Base-by-base conservation (phyloP, 2,888 invertebrate genomes). In the Euzetes globulus region DNA sequence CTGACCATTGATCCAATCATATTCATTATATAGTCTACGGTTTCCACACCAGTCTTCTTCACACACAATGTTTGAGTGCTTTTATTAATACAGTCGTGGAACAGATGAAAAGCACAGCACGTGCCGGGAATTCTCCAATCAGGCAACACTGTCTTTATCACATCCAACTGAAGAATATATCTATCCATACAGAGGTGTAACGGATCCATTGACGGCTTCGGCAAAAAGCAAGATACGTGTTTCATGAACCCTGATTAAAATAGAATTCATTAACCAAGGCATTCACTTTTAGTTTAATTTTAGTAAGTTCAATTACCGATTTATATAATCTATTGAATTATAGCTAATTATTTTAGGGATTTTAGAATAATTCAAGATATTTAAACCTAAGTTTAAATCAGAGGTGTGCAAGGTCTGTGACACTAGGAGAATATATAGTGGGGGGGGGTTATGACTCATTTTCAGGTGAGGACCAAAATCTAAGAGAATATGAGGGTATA, bases 151-250 rank as follows among this genome's bases (percentile, higher is more conserved):
- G 15, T 19, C 15, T n/a, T 29, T 3, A 65, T 65, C 9, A 65
- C n/a, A n/a, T 72, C 60, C 17, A 72, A 9, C 15, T 63, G 37
- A 17, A 72, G 15, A 2, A 72, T 60, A 37, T 72, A 63, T 22
- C 41, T 63, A 19, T 72, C 72, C 19, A 37, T 63, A 37, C 72
- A 72, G 15, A 47, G 63, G 41, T 72, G 72, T 5, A 72, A 19
- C 2, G 72, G 41, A 17, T 72, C 72, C 37, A 72, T 58, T n/a
- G 58, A 15, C 15, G 58, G 60, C 33, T 52, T 58, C 25, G 72
- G 58, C 22, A 45, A 19, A 41, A 72, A 58, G 27, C 72, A 72
- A 9, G 27, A 17, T 2, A 72, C 60, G 58, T 72, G 37, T 33
- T 72, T 72, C 1, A 72, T 13, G 17, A 72, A 72, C 3, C 15